Conservation (phyloP, 2,113 vertebrate species). For the Nothocercus julius region DNA sequence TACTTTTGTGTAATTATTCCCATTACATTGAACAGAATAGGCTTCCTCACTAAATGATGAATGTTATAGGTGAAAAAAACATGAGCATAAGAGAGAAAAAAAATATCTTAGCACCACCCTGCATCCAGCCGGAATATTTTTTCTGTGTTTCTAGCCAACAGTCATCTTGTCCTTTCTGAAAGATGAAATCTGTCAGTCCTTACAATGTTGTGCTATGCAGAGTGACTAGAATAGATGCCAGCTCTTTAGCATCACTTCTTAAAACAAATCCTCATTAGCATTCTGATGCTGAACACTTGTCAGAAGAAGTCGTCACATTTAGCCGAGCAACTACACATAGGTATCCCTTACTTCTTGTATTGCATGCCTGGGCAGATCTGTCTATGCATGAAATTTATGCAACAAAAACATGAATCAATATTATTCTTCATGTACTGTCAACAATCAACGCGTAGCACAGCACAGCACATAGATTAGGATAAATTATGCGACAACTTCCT, state of each 20-base stretch:
- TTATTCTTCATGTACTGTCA: neutral
- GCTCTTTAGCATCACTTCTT: neutral
- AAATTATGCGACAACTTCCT: neutral
- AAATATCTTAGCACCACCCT: neutral
- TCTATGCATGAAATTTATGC: neutral
- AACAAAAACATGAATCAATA: neutral
- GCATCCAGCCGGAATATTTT: neutral
- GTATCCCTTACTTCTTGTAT: neutral
- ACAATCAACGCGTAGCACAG: neutral
- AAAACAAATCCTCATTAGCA: neutral
- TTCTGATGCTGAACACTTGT: neutral
- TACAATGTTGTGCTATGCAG: neutral
- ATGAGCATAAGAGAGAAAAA: neutral
- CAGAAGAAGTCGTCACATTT: neutral
- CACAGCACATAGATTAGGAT: neutral
- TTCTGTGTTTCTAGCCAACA: neutral
- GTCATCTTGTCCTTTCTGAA: neutral
- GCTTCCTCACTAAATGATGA: neutral
- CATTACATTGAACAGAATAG: neutral
- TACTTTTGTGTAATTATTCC: neutral
- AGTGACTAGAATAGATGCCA: neutral
- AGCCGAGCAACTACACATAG: neutral
- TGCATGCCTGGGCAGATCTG: neutral
- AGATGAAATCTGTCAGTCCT: neutral
- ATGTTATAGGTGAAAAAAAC: neutral